A percentile compares a stretch with the other conserved stretches of the same genome.
Evolutionary conservation across 2,888 invertebrate species (phyloP).

Genomic region (Panorpa germanica): DNA sequence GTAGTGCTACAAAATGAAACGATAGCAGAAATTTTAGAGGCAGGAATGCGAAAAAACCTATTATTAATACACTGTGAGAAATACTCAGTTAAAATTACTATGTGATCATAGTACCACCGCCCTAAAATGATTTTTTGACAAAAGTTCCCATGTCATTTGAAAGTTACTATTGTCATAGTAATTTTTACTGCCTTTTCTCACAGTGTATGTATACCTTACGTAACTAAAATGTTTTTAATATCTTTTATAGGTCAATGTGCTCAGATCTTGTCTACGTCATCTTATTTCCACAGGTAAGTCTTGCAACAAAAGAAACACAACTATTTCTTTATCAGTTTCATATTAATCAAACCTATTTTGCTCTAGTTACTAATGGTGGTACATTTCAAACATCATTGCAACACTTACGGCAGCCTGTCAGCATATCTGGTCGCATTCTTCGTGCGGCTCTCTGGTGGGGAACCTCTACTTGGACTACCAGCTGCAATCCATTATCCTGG

Average conservation of each 20-base stretch:
- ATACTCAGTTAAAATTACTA: too few relatives aligned
- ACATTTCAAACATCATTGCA: constrained; percentile 83
- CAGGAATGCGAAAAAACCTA: too few relatives aligned
- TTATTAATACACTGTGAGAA: too few relatives aligned
- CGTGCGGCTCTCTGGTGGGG: constrained; percentile 74
- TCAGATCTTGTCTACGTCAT: constrained; percentile 98
- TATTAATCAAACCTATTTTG: too few relatives aligned
- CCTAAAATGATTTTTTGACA: too few relatives aligned
- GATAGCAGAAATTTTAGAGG: too few relatives aligned
- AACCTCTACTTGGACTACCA: constrained; percentile 62
- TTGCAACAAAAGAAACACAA: too few relatives aligned
- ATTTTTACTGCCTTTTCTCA: background rate
- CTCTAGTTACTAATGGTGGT: constrained; percentile 95
- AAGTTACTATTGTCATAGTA: constrained; percentile 5
- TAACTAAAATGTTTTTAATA: background rate
- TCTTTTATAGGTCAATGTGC: constrained; percentile 75
- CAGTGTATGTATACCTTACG: background rate
- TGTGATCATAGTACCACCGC: too few relatives aligned
- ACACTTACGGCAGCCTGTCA: constrained; percentile 90
- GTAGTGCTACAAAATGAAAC: too few relatives aligned
- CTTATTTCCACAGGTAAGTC: constrained; percentile 86
- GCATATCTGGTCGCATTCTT: constrained; percentile 73
- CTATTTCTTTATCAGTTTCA: too few relatives aligned
- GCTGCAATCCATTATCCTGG: constrained; percentile 78
- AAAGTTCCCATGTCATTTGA: background rate